Evolutionary conservation across 2,113 vertebrate species (phyloP).

Genomic region (Pitta sordida): DNA sequence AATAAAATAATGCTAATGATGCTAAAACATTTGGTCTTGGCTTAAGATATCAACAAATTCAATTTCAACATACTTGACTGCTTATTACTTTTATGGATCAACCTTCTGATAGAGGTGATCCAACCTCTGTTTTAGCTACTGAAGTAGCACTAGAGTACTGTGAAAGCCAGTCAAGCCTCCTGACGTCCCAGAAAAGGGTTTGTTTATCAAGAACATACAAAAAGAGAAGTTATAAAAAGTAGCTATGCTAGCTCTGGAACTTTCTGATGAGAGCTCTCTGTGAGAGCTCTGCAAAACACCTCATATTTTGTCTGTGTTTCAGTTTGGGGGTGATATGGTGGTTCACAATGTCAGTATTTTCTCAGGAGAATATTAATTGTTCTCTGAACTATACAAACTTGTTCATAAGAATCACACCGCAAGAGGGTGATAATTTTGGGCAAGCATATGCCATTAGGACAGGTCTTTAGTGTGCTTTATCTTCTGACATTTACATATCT

Average conservation of each 20-base stretch:
- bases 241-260: not conserved
- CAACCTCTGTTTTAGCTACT: not conserved
- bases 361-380: not conserved
- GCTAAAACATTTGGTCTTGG: not conserved
- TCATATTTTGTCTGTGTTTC: not conserved
- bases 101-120: not conserved
- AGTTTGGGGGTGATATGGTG: not conserved
- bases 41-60: not conserved
- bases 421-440: not conserved
- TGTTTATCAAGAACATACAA: not conserved
- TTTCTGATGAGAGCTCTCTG: not conserved
- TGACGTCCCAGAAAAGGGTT: not conserved
- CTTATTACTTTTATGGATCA: not conserved
- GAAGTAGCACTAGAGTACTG: not conserved
- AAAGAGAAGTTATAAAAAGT: not conserved
- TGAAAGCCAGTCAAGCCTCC: not conserved
- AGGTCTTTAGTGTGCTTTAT: not conserved
- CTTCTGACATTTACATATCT: not conserved
- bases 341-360: not conserved
- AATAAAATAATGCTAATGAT: not conserved
- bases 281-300: not conserved
- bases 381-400: not conserved
- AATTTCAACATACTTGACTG: not conserved
- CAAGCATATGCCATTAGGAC: not conserved
- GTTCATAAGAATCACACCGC: rapidly evolving